Percentiles rank a stretch among this genome's conserved stretches.
Conservation (phyloP, 1,140 invertebrate genomes). For the Drosophila albomicans region DNA sequence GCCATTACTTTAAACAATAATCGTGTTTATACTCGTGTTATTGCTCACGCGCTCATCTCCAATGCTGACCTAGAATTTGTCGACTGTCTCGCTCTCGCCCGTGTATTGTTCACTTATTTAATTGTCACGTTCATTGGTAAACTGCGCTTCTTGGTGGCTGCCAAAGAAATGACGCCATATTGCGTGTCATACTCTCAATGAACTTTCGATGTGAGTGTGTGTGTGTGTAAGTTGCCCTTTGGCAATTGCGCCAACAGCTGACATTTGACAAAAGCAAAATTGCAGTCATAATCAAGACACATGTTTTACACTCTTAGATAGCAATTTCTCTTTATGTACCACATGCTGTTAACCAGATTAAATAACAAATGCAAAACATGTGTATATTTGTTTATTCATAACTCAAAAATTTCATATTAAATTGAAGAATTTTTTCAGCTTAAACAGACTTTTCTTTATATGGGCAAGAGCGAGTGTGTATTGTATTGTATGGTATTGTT, state of each 20-base stretch:
- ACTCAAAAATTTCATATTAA: conserved; percentile 11
- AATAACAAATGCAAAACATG: conserved; percentile 40
- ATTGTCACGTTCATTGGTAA: conserved; percentile 63
- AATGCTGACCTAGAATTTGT: conserved; percentile 63
- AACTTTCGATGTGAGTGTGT: conserved; percentile 28
- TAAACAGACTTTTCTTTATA: conserved; percentile 20
- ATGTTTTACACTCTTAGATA: conserved; percentile 11
- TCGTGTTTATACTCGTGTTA: conserved; percentile 17
- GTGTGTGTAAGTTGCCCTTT: conserved; percentile 20
- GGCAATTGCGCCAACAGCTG: conserved; percentile 56
- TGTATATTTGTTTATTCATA: conserved; percentile 45
- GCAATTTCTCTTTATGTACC: conserved; percentile 4
- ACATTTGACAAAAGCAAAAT: conserved; percentile 68
- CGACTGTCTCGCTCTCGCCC: conserved; percentile 32
- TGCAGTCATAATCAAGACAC: conserved; percentile 51
- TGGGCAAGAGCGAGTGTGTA: conserved; percentile 1
- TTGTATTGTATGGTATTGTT: conserved; percentile 1
- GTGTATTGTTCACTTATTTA: conserved; percentile 61
- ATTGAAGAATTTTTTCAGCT: conserved; percentile 20
- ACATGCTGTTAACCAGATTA: conserved; percentile 2
- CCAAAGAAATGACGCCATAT: conserved; percentile 70
- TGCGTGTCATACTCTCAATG: conserved; percentile 52
- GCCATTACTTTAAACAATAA: conserved; percentile 9
- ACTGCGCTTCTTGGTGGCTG: conserved; percentile 40
- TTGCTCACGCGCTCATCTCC: conserved; percentile 55